phyloP scores from a whole-genome alignment of 2,113 vertebrate genomes.

The Oryzias woworae region DNA sequence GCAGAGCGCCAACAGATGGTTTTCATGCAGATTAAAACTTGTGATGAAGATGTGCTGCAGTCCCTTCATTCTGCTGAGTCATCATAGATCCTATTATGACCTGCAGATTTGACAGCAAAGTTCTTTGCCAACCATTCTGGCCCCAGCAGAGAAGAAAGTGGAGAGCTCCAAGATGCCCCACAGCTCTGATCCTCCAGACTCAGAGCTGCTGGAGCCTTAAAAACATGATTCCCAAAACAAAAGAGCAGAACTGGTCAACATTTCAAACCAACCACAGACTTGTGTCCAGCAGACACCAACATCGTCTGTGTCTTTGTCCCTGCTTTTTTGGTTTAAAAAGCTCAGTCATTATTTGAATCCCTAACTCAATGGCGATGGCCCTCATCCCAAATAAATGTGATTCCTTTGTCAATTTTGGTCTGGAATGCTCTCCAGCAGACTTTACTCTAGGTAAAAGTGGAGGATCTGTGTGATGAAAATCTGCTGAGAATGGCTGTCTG shows the following conservation, averaged over 20 bases:
- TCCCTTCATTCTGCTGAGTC: conserved; percentile 11
- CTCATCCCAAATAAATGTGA: no score
- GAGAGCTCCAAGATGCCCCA: not conserved
- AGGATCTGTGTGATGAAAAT: no score
- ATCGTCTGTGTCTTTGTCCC: no score
- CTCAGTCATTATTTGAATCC: no score
- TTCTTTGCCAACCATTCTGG: not conserved
- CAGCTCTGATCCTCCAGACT: not conserved
- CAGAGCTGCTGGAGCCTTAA: not conserved
- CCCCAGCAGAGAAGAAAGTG: not conserved
- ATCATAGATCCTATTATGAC: conserved; percentile 12
- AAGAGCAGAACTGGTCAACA: not conserved
- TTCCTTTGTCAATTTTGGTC: no score
- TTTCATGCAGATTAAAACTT: conserved; percentile 1
- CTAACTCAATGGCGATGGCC: no score
- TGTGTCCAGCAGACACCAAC: no score
- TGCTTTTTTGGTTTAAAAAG: no score
- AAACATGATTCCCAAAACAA: not conserved
- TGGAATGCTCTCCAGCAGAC: no score
- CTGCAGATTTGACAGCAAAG: conserved; percentile 5
- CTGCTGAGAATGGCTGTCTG: no score
- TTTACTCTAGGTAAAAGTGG: no score
- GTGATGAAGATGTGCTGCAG: not conserved
- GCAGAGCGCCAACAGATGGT: not conserved
- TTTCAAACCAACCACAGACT: no score